Conservation (phyloP, 2,113 vertebrate species). For the Pongo abelii region DNA sequence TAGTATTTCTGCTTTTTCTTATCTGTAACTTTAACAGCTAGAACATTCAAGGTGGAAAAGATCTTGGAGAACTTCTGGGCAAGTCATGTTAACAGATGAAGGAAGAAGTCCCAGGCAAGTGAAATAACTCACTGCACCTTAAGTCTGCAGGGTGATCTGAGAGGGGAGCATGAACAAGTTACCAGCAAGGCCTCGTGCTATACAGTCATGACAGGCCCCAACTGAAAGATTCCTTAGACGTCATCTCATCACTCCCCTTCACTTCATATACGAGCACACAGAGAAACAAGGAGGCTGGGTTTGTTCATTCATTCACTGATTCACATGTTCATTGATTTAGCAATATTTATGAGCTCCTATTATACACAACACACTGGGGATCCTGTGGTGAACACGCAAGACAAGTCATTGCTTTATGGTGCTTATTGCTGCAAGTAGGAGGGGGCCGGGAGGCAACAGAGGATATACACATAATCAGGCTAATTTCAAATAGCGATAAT, state of each 20-base stretch:
- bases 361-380: accelerated
- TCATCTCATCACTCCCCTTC: accelerated
- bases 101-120: background rate
- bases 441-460: too few relatives aligned
- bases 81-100: background rate
- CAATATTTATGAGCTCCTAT: background rate
- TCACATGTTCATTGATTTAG: accelerated
- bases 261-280: accelerated
- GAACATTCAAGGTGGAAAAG: background rate
- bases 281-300: background rate
- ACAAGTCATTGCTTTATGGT: accelerated
- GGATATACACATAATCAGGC: background rate
- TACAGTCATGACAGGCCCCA: accelerated
- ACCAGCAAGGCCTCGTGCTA: background rate
- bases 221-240: background rate
- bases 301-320: accelerated
- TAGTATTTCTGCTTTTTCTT: background rate
- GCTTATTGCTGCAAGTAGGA: background rate
- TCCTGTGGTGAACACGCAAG: background rate
- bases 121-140: background rate
- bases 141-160: background rate
- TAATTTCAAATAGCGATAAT: background rate
- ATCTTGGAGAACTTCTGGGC: background rate
- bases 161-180: too few relatives aligned
- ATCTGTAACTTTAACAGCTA: background rate